phyloP scores from a whole-genome alignment of 2,113 vertebrate genomes.

The Sardina pilchardus region DNA sequence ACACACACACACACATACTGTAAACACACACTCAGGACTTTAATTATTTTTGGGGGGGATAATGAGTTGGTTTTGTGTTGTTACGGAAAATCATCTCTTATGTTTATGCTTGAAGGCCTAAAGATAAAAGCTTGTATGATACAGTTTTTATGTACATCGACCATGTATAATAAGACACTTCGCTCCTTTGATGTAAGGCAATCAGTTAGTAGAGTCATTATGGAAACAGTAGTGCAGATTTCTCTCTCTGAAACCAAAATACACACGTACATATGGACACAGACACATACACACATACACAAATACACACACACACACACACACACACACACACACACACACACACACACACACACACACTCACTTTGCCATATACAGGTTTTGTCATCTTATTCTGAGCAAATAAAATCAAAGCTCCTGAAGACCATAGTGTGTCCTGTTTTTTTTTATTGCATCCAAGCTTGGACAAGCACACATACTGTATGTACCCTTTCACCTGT shows the following conservation, averaged over 20 bases:
- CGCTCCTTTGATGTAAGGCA: neutral
- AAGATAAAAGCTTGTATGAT: conserved; percentile 3
- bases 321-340: conserved; percentile 16
- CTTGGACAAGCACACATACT: neutral
- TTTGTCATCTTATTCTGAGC: conserved; percentile 61
- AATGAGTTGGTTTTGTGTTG: neutral
- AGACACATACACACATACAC: neutral
- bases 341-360: conserved; percentile 18
- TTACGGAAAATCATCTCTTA: neutral
- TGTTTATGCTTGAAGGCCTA: neutral
- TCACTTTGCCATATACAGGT: conserved; percentile 16
- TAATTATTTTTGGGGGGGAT: neutral
- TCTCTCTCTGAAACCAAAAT: conserved; percentile 15
- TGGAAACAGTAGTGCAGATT: neutral
- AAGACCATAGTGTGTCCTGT: conserved; percentile 49
- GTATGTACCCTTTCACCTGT: too few relatives aligned
- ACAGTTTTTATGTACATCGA: neutral
- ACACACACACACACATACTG: conserved; percentile 27
- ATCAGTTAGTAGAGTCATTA: neutral
- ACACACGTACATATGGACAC: neutral
- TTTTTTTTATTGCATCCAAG: neutral
- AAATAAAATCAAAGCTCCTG: conserved; percentile 71
- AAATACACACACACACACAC: conserved; percentile 31
- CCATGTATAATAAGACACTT: neutral
- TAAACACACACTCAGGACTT: conserved; percentile 27